These are phyloP conservation scores for Lutjanus erythropterus DNA, from an alignment of 2,113 vertebrate species.

Conservation along the genomic window DNA sequence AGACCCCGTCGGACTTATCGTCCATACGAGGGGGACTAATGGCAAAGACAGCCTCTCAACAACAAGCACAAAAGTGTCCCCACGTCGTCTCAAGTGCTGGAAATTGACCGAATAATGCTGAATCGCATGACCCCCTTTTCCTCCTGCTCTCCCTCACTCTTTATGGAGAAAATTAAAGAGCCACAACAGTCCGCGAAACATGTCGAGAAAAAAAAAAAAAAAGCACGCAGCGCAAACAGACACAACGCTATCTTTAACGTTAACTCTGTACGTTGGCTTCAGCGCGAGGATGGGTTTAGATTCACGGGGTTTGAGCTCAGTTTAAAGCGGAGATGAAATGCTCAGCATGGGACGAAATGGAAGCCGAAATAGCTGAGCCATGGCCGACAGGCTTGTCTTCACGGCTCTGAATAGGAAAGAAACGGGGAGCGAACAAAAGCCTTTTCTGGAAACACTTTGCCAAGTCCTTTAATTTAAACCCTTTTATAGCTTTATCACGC, in stretches of 20 bases:
- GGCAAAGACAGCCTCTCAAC: background rate
- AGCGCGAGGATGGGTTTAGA: background rate
- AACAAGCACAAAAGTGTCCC: slow-evolving; percentile 9
- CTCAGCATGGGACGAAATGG: slow-evolving; percentile 78
- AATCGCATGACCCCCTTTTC: slow-evolving; percentile 65
- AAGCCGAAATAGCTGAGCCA: slow-evolving; percentile 79
- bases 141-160: slow-evolving; percentile 54
- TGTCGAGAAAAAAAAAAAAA: background rate
- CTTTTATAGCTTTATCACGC: slow-evolving; percentile 16
- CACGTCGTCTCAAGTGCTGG: slow-evolving; percentile 30
- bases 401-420: slow-evolving; percentile 65
- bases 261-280: background rate
- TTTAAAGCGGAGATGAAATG: slow-evolving; percentile 51
- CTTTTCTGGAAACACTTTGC: slow-evolving; percentile 60
- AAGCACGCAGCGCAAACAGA: background rate
- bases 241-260: background rate
- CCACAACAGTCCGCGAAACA: slow-evolving; percentile 69
- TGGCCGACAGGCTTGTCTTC: slow-evolving; percentile 81
- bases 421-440: slow-evolving; percentile 80
- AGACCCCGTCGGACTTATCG: background rate
- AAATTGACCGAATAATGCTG: slow-evolving; percentile 59
- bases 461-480: slow-evolving; percentile 40
- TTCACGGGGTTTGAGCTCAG: slow-evolving; percentile 12
- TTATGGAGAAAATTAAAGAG: slow-evolving; percentile 78
- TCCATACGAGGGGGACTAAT: background rate